A percentile compares a stretch with the other conserved stretches of the same genome.
phyloP scores from a whole-genome alignment of 2,797 vertebrate species.

The Takifugu ocellatus region DNA sequence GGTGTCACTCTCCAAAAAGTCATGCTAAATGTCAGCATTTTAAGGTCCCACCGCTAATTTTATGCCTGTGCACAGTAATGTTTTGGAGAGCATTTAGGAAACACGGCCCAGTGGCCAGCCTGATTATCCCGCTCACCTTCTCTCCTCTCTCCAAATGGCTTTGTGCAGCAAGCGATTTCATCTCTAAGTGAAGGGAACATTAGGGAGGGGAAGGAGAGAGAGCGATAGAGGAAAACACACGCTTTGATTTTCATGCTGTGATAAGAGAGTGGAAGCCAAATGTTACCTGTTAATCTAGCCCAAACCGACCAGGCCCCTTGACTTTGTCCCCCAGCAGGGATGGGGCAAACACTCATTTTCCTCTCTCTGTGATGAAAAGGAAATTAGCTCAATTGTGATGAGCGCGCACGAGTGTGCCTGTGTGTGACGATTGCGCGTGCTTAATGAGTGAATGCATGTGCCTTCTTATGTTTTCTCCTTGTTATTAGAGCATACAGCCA shows the following conservation, averaged over 20 bases:
- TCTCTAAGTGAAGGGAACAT: conserved; percentile 99
- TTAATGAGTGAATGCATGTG: conserved; percentile 37
- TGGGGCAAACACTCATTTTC: conserved; percentile 79
- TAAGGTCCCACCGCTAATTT: conserved; percentile 99
- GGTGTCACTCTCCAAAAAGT: conserved; percentile 99
- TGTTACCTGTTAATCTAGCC: conserved; percentile 83
- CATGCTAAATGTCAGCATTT: conserved; percentile 99
- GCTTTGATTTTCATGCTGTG: conserved; percentile 91
- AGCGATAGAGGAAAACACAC: conserved; percentile 86
- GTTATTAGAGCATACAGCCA: conserved; percentile 12
- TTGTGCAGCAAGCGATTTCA: conserved; percentile 99
- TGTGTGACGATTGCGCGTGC: conserved; percentile 24
- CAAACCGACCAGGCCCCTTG: conserved; percentile 76
- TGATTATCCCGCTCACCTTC: conserved; percentile 99
- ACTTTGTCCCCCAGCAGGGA: conserved; percentile 81
- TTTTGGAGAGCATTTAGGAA: conserved; percentile 99
- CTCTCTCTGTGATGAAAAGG: conserved; percentile 78
- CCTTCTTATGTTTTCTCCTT: conserved; percentile 22
- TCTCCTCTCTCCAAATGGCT: conserved; percentile 97
- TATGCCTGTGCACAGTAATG: conserved; percentile 99
- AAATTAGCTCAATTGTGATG: conserved; percentile 78
- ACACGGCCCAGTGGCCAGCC: conserved; percentile 99
- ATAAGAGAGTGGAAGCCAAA: conserved; percentile 86
- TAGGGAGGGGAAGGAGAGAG: conserved; percentile 73
- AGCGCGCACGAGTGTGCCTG: conserved; percentile 69